These are phyloP conservation scores for Drosophila nr. perissopoda DNA, from an alignment of 2,888 invertebrate species.

Conservation along the genomic window DNA sequence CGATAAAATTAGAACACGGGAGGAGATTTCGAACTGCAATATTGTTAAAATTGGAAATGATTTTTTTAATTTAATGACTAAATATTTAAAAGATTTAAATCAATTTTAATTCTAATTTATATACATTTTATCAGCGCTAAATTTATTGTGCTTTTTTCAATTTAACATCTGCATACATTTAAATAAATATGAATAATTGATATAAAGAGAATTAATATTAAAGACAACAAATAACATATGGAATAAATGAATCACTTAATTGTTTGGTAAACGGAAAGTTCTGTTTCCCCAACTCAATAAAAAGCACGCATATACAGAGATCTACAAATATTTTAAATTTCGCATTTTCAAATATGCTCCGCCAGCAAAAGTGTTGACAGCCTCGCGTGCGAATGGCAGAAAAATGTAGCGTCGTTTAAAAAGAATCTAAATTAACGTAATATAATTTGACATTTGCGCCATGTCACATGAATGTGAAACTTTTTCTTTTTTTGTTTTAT, in stretches of 20 bases:
- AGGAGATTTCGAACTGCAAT: background rate
- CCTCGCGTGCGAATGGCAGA: slow-evolving; percentile 17
- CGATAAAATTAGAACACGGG: background rate
- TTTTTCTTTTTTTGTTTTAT: slow-evolving; percentile 35
- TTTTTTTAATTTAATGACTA: background rate
- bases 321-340: slow-evolving; percentile 11
- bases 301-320: background rate
- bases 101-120: background rate
- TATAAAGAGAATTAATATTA: background rate
- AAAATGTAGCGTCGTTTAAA: slow-evolving; percentile 31
- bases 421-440: slow-evolving; percentile 68
- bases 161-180: background rate
- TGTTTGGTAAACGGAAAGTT: background rate
- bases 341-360: slow-evolving; percentile 14
- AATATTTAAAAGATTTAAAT: background rate
- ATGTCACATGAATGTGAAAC: slow-evolving; percentile 66
- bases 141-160: background rate
- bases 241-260: background rate
- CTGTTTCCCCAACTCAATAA: background rate
- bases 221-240: background rate
- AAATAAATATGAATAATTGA: background rate
- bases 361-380: slow-evolving; percentile 52
- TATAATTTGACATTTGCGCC: slow-evolving; percentile 72
- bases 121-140: background rate
- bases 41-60: too few relatives aligned